phyloP scores from a whole-genome alignment of 2,113 vertebrate species.

The Megalops atlanticus region DNA sequence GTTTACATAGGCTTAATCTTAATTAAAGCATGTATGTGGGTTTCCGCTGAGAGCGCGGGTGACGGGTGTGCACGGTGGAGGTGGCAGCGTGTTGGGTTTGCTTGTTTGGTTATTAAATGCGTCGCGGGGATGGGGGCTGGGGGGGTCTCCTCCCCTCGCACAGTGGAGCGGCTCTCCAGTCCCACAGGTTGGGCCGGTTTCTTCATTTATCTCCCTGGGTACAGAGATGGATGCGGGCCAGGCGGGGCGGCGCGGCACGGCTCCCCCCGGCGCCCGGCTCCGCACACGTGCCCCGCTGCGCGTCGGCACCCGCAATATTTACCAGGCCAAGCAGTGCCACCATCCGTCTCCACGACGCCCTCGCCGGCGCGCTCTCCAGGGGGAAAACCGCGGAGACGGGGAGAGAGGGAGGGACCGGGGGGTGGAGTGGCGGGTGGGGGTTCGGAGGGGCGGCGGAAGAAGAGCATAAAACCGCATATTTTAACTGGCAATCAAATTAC shows the following conservation, averaged over 20 bases:
- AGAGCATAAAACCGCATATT: slow-evolving; percentile 56
- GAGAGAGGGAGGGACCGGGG: slow-evolving; percentile 32
- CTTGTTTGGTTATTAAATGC: too few relatives aligned
- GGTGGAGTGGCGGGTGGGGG: background rate
- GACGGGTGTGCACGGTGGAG: background rate
- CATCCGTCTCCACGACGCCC: slow-evolving; percentile 50
- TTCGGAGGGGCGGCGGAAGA: too few relatives aligned
- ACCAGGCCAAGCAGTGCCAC: slow-evolving; percentile 73
- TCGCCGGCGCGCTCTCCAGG: slow-evolving; percentile 17
- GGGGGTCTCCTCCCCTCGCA: too few relatives aligned
- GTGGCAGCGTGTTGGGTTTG: background rate
- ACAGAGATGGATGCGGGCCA: slow-evolving; percentile 73
- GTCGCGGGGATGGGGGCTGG: too few relatives aligned
- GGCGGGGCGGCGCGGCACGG: slow-evolving; percentile 54
- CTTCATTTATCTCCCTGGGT: slow-evolving; percentile 68
- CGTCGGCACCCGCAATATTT: slow-evolving; percentile 66
- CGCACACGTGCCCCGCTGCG: slow-evolving; percentile 67
- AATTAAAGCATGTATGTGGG: background rate
- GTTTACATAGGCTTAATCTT: background rate
- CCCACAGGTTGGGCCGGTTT: slow-evolving; percentile 59
- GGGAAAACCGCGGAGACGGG: background rate
- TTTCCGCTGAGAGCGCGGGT: background rate
- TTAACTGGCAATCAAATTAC: slow-evolving; percentile 62
- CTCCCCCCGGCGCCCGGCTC: slow-evolving; percentile 64
- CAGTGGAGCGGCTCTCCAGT: slow-evolving; percentile 34